Percentiles rank a stretch among this genome's conserved stretches.
Evolutionary conservation across 2,888 invertebrate genomes (phyloP).

Genomic region (Volucella inanis): DNA sequence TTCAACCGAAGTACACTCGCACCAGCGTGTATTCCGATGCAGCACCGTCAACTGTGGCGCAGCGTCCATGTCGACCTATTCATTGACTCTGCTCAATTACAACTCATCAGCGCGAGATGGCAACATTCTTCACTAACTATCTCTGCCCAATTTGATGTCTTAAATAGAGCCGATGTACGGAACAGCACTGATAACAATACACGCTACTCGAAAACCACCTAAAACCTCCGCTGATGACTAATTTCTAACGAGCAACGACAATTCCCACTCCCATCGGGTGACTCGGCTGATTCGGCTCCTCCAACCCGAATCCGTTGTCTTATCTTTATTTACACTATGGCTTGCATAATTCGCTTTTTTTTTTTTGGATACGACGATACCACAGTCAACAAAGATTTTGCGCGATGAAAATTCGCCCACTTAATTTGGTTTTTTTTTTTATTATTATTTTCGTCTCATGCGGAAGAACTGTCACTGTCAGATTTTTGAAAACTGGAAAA

Average conservation of each 20-base stretch:
- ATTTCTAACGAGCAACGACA: conserved; percentile 29
- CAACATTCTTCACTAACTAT: conserved; percentile 1
- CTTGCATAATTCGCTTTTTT: neutral
- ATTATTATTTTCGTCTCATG: no score
- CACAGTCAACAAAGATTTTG: neutral
- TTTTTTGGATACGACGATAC: neutral
- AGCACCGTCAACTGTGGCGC: neutral
- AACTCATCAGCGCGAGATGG: conserved; percentile 17
- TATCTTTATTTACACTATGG: conserved; percentile 18
- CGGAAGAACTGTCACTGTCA: neutral
- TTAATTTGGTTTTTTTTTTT: no score
- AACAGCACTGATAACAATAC: conserved; percentile 44
- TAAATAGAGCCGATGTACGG: conserved; percentile 15
- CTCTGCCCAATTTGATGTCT: neutral
- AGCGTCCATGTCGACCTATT: conserved; percentile 22
- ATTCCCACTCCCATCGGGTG: conserved; percentile 35
- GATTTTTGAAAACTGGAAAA: neutral
- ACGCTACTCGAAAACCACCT: conserved; percentile 6
- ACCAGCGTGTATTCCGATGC: neutral
- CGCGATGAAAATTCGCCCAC: neutral
- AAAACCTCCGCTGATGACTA: conserved; percentile 32
- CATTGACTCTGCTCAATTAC: conserved; percentile 63
- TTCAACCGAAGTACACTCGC: neutral
- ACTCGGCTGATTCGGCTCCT: conserved; percentile 6
- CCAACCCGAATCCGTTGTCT: neutral